phyloP scores from a whole-genome alignment of 2,113 vertebrate species.

The Megaceryle torquata region DNA sequence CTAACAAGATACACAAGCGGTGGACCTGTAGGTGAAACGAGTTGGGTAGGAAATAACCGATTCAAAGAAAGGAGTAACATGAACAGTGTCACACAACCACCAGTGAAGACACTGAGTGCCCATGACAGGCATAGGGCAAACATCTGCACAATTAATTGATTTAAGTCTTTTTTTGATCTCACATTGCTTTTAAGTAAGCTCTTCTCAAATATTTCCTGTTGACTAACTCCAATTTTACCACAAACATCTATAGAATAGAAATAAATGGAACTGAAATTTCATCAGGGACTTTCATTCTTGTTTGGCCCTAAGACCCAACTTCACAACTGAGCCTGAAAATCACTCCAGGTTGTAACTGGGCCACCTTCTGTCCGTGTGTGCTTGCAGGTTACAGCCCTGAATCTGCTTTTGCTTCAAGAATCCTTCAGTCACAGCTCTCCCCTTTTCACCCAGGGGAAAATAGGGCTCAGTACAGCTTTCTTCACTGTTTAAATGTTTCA shows the following conservation, averaged over 20 bases:
- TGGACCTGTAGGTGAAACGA: background rate
- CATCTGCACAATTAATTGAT: background rate
- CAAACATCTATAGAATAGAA: background rate
- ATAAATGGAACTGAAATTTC: background rate
- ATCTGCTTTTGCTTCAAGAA: accelerated
- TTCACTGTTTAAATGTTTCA: background rate
- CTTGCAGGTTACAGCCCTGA: background rate
- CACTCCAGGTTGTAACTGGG: background rate
- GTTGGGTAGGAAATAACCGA: background rate
- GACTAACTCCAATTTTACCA: background rate
- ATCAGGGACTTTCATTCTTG: background rate
- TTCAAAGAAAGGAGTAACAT: background rate
- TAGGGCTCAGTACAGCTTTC: background rate
- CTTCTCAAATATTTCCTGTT: background rate
- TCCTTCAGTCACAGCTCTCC: background rate
- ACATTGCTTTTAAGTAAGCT: background rate
- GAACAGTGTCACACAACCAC: background rate
- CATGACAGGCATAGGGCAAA: accelerated
- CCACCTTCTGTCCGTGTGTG: background rate
- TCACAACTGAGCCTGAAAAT: background rate
- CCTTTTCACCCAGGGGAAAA: background rate
- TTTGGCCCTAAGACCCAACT: background rate
- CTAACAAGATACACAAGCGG: background rate
- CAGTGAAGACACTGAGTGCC: background rate
- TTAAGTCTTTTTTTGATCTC: background rate